These are phyloP conservation scores for Macropus fuliginosus DNA, from an alignment of 2,797 vertebrate species.

Conservation along the genomic window DNA sequence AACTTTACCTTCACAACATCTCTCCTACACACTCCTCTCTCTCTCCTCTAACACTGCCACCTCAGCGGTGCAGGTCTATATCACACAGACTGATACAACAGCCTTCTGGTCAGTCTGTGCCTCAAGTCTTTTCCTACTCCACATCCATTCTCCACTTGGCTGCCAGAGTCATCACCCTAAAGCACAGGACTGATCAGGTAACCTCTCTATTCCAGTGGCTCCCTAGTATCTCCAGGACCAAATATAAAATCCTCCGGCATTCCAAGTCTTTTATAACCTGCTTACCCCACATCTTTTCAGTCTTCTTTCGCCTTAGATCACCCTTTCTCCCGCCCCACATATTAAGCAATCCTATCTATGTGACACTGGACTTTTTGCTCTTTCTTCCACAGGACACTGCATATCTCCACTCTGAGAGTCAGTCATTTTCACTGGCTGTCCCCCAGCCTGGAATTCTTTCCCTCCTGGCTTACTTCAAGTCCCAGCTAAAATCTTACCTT, in stretches of 20 bases:
- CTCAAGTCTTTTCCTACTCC: not conserved
- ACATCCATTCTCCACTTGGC: no score
- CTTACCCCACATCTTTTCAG: not conserved
- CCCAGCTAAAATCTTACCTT: not conserved
- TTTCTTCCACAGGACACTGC: not conserved
- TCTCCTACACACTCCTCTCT: no score
- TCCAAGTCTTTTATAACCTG: not conserved
- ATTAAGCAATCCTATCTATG: not conserved
- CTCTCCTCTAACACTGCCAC: not conserved
- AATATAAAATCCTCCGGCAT: no score
- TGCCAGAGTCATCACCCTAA: no score
- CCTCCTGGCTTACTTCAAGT: not conserved
- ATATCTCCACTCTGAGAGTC: not conserved
- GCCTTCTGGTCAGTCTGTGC: not conserved
- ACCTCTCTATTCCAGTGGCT: not conserved
- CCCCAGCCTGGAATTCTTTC: no score
- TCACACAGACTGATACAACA: not conserved
- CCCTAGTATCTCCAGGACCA: not conserved
- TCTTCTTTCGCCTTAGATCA: not conserved
- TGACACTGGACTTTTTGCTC: not conserved
- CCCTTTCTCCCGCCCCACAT: not conserved
- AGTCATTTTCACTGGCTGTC: not conserved
- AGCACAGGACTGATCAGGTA: no score
- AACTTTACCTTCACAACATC: not conserved
- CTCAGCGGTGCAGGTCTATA: not conserved